Percentiles rank a stretch among this genome's conserved stretches.
These are phyloP conservation scores for Vollenhovia emeryi DNA, from an alignment of 1,140 invertebrate genomes.

Conservation along the genomic window DNA sequence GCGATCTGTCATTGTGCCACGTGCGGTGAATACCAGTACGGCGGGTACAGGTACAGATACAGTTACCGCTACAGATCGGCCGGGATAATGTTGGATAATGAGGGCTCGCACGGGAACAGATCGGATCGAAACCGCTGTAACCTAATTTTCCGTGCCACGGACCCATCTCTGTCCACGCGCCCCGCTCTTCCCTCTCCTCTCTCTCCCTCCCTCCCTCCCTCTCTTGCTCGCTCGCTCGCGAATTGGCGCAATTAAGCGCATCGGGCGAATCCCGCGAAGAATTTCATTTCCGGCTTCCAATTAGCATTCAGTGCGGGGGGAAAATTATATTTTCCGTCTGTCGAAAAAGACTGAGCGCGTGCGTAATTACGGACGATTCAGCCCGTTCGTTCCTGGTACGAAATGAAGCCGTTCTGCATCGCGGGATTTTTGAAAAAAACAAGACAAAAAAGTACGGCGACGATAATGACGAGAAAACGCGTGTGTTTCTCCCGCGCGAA, in stretches of 20 bases:
- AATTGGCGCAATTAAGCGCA: constrained; percentile 58
- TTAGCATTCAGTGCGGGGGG: constrained; percentile 35
- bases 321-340: constrained; percentile 36
- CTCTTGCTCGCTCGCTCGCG: neutral
- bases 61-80: neutral
- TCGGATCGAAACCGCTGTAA: constrained; percentile 46
- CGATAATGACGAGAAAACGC: neutral
- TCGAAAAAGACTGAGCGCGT: constrained; percentile 31
- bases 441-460: neutral
- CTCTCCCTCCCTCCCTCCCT: neutral
- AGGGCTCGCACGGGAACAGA: constrained; percentile 38
- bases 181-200: neutral
- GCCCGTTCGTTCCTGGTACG: neutral
- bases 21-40: neutral
- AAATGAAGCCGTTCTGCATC: neutral
- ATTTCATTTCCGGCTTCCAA: constrained; percentile 52
- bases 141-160: constrained; percentile 54
- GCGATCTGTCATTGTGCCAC: constrained; percentile 45
- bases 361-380: constrained; percentile 51
- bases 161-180: neutral
- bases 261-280: constrained; percentile 46
- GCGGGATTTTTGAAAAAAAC: neutral
- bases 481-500: neutral
- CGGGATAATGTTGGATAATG: constrained; percentile 57
- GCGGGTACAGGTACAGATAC: neutral